phyloP scores from a whole-genome alignment of 2,888 invertebrate species.

The Pediacus dermestoides region DNA sequence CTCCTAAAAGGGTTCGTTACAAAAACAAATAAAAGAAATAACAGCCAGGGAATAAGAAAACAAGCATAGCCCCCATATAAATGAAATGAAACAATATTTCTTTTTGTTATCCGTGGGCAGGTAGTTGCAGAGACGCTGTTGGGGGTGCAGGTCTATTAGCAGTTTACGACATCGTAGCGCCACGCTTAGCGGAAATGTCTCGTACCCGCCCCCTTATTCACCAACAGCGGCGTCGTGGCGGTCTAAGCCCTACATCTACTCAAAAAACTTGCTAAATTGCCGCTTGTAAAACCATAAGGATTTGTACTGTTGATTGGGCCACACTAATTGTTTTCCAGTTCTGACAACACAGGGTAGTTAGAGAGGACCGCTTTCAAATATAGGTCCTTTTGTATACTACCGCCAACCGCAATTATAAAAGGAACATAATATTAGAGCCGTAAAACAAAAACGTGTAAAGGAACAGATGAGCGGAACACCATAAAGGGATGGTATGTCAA shows the following conservation, averaged over 20 bases:
- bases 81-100: conserved; percentile 38
- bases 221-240: conserved; percentile 20
- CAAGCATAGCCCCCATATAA: no score
- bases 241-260: conserved; percentile 10
- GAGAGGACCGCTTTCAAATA: neutral
- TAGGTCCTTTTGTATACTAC: neutral
- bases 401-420: conserved; percentile 2
- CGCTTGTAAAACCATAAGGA: conserved; percentile 32
- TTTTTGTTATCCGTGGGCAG: conserved; percentile 33
- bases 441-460: conserved; percentile 1
- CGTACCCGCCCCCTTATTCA: conserved; percentile 26
- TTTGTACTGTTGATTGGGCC: conserved; percentile 29
- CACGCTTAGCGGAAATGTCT: conserved; percentile 34
- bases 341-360: no score
- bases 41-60: no score
- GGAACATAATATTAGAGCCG: conserved; percentile 1
- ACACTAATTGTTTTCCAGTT: conserved; percentile 32
- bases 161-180: conserved; percentile 34
- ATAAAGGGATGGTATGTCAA: conserved; percentile 1
- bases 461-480: neutral
- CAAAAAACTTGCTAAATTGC: conserved; percentile 29
- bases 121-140: conserved; percentile 23
- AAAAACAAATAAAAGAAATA: no score
- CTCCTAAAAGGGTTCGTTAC: no score
- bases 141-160: conserved; percentile 36